phyloP scores from a whole-genome alignment of 2,113 vertebrate genomes.

The Bufo bufo region DNA sequence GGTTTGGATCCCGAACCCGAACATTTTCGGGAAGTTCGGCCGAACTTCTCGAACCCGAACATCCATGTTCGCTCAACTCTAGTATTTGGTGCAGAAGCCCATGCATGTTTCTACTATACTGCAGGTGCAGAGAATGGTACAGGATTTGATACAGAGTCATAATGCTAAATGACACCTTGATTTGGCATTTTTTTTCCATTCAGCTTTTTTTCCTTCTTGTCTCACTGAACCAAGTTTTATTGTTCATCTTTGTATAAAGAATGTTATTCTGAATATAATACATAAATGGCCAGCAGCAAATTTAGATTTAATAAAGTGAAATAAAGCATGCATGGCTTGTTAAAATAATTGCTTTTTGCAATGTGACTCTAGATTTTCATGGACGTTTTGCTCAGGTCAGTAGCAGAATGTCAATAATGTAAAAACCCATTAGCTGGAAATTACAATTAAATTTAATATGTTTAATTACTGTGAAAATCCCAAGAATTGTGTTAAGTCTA shows the following conservation, averaged over 20 bases:
- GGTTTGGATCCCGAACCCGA: no score
- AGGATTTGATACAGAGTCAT: background rate
- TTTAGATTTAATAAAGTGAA: conserved; percentile 38
- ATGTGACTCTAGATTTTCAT: conserved; percentile 45
- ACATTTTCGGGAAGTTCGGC: no score
- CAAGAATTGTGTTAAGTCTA: conserved; percentile 48
- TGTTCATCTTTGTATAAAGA: conserved; percentile 35
- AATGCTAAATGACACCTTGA: background rate
- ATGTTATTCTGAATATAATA: background rate
- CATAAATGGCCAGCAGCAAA: conserved; percentile 26
- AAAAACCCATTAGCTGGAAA: conserved; percentile 53
- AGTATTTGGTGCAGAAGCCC: no score
- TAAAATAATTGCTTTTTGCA: conserved; percentile 58
- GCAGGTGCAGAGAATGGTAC: background rate
- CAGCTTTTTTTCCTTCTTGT: conserved; percentile 8
- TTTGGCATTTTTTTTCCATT: background rate
- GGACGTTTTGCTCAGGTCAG: conserved; percentile 47
- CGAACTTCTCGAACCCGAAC: no score
- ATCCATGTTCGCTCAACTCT: no score
- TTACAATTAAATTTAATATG: conserved; percentile 57
- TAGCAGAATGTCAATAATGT: conserved; percentile 50
- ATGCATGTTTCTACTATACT: background rate
- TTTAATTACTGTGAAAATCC: conserved; percentile 52
- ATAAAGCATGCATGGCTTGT: conserved; percentile 54
- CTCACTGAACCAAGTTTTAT: background rate